Base-by-base conservation (phyloP, 2,797 vertebrate genomes). In the Dermochelys coriacea region DNA sequence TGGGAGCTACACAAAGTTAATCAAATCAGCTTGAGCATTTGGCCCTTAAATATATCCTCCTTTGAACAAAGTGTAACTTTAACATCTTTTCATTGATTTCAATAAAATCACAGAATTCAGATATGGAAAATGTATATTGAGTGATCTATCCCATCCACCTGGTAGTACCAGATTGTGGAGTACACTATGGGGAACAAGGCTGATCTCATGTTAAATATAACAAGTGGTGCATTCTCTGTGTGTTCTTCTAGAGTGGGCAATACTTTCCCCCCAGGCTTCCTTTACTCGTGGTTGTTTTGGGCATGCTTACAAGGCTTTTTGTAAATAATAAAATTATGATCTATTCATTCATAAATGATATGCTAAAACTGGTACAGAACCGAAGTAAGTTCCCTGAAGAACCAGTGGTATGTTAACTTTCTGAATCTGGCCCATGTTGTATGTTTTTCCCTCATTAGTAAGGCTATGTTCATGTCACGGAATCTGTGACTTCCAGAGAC, bases 261-360 rank as follows among this genome's bases (percentile, higher is more conserved):
- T 96, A 86, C 55, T 91, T 91, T 90, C 37, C 50, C 8, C 6
- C 6, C 18, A 49, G 57, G 41, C 29, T 91, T 95, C 77, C 79
- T 93, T 93, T 94, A 89, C 91, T 86, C 89, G 80, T 54, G 78
- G 64, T 45, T 52, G 34, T 74, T 91, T 93, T 92, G 71, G 87
- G 57, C 84, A 95, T 86, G 89, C 47, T 91, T 86, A 84, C 52
- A 90, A 82, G 89, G 90, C 41, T 95, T 81, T 88, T 34, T 82
- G 85, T 87, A 95, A 97, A 93, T 93, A 96, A 93, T 92, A 82
- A 89, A 96, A 92, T 71, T 87, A 82, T 80, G 93, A 86, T 91
- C 91, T 87, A 51, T 93, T 91, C 57, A 88, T 96, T 86, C 74
- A 91, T 97, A 96, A 97, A 93, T 95, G 90, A 95, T 96, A 89